Evolutionary conservation across 2,888 invertebrate species (phyloP), one percentile per base, ranked within the genome.

Genomic region (Ephialtes manifestator): DNA sequence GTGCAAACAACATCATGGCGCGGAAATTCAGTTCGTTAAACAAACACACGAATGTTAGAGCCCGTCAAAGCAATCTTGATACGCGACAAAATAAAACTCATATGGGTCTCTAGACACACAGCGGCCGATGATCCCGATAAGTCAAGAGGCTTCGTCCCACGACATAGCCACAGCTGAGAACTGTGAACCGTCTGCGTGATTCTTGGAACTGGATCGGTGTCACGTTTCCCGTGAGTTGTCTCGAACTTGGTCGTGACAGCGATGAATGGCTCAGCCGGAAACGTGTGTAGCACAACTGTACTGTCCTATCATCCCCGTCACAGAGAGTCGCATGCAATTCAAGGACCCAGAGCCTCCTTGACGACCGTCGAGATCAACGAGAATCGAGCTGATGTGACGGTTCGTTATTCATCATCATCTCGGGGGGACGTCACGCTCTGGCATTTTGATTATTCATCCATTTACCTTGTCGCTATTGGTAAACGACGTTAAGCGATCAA

Each of bases 71-170:
- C 58, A 39, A 76, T 70, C 70, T 68, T 53, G 60, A 76, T 76
- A 68, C 15, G 39, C 31, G 53, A 74, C 39, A 46, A 75, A 35
- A 63, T 39, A 35, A 63, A 63, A 63, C 8, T 20, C 60, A 48
- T 67, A 83, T 65, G 10, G 39, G 39, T 39, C 39, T 10, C 39
- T 10, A 39, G 39, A 74, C 58, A 74, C 58, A 81, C 51, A 24
- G 51, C 71, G 68, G 68, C 11, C 70, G 86, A 85, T 85, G 81
- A 86, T 85, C 67, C 67, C 70, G 86, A 86, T 83, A 84, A 86
- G 79, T 84, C 60, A 46, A 76, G 68, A 84, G 67, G 72, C 24
- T 76, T 68, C 74, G 77, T 81, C 81, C 77, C 11, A 55, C 53
- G 67, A 39, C 55, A 58, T 31, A 13, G 58, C 13, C 55, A 60